A percentile compares a stretch with the other conserved stretches of the same genome.
These are phyloP conservation scores for Zophobas atratus DNA, from an alignment of 1,140 invertebrate species.

Conservation along the genomic window DNA sequence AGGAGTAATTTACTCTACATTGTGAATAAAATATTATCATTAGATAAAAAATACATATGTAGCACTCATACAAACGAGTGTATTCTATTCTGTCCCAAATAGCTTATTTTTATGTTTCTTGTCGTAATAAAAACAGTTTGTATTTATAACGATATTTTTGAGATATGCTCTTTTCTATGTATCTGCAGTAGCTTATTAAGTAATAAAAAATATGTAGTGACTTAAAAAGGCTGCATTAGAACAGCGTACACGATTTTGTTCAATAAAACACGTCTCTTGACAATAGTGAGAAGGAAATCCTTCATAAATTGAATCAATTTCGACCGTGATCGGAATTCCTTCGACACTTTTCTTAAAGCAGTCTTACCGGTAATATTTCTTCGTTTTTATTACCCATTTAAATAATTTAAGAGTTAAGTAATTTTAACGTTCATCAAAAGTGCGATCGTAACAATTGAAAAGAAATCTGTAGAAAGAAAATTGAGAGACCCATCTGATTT, in stretches of 20 bases:
- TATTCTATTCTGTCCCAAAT: too few species aligned
- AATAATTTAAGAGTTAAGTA: conserved; percentile 24
- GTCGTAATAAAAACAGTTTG: too few species aligned
- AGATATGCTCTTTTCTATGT: too few species aligned
- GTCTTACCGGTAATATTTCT: neutral
- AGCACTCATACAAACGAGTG: too few species aligned
- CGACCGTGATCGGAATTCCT: conserved; percentile 27
- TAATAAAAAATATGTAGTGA: conserved; percentile 19
- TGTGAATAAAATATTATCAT: too few species aligned
- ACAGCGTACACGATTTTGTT: conserved; percentile 33
- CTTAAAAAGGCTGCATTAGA: conserved; percentile 30
- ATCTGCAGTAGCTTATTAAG: neutral
- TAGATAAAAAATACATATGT: too few species aligned
- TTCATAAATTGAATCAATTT: conserved; percentile 43
- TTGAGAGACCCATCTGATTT: conserved; percentile 13
- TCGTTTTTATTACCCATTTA: conserved; percentile 9
- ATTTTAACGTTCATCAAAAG: conserved; percentile 20
- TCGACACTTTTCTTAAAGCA: conserved; percentile 22
- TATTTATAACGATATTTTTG: too few species aligned
- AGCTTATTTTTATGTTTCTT: too few species aligned
- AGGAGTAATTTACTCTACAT: too few species aligned
- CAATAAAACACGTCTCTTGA: conserved; percentile 43
- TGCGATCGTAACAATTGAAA: conserved; percentile 21
- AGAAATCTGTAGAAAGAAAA: conserved; percentile 10
- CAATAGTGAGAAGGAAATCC: conserved; percentile 42